These are phyloP conservation scores for Enteromius paludinosus DNA, from an alignment of 2,797 vertebrate genomes.

Conservation along the genomic window DNA sequence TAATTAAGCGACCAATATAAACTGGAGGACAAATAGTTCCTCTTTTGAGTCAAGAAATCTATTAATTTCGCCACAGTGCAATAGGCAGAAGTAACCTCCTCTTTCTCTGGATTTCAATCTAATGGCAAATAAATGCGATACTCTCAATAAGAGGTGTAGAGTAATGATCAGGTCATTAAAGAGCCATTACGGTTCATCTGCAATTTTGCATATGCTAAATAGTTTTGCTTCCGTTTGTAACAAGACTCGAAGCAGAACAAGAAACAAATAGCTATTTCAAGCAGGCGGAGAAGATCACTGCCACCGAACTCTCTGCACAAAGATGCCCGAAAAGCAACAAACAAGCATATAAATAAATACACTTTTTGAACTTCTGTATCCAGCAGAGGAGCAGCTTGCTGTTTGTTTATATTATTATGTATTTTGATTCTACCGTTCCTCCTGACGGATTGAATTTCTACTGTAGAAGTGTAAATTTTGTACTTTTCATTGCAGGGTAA, in stretches of 20 bases:
- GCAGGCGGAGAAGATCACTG: neutral
- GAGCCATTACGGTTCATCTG: conserved; percentile 14
- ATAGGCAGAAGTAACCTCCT: conserved; percentile 71
- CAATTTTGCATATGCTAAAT: conserved; percentile 1
- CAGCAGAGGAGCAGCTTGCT: conserved; percentile 6
- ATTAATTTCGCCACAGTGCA: conserved; percentile 71
- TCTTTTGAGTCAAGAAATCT: conserved; percentile 76
- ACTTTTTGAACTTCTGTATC: neutral
- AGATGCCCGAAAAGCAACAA: neutral
- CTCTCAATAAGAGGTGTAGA: conserved; percentile 17
- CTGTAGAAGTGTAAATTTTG: neutral
- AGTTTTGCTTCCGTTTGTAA: neutral
- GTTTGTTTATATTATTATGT: conserved; percentile 25
- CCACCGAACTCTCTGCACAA: neutral
- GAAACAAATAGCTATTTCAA: conserved; percentile 3
- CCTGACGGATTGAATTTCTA: neutral
- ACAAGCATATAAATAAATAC: neutral
- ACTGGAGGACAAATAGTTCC: conserved; percentile 76
- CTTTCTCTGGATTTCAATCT: conserved; percentile 34
- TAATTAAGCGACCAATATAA: conserved; percentile 79
- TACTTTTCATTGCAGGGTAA: conserved; percentile 13
- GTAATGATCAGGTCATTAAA: conserved; percentile 32
- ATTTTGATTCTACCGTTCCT: conserved; percentile 1
- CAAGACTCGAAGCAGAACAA: neutral
- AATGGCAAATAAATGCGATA: conserved; percentile 31